Conservation (phyloP, 2,797 vertebrate species). For the Acanthurus leucopareius region DNA sequence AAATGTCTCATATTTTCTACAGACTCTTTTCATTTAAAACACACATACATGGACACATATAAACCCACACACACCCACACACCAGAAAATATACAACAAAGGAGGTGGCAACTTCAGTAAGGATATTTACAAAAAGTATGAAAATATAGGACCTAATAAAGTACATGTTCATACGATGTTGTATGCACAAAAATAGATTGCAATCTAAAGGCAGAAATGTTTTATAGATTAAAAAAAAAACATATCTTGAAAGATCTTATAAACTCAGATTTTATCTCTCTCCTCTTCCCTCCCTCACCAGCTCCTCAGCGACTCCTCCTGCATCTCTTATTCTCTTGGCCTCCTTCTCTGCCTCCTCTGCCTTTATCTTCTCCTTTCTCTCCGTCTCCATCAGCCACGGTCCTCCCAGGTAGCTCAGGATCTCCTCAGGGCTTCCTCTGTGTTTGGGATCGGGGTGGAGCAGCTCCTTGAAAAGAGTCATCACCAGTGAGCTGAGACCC, state of each 20-base stretch:
- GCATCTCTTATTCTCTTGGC: conserved; percentile 77
- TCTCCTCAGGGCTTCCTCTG: conserved; percentile 87
- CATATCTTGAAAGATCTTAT: background rate
- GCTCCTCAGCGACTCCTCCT: conserved; percentile 74
- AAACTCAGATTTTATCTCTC: conserved; percentile 75
- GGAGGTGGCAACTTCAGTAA: conserved; percentile 16
- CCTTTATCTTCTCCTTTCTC: conserved; percentile 68
- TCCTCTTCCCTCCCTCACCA: conserved; percentile 79
- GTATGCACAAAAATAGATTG: conserved; percentile 36
- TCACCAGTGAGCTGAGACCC: conserved; percentile 85
- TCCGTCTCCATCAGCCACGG: conserved; percentile 85
- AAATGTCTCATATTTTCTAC: conserved; percentile 18
- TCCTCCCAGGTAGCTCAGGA: conserved; percentile 87
- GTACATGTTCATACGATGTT: conserved; percentile 9
- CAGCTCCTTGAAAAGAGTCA: conserved; percentile 89
- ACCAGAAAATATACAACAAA: conserved; percentile 49
- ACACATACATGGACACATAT: conserved; percentile 22
- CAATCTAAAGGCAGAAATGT: background rate
- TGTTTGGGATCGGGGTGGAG: conserved; percentile 87
- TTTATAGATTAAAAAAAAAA: conserved; percentile 7
- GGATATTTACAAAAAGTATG: conserved; percentile 63
- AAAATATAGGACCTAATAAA: conserved; percentile 57
- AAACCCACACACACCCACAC: conserved; percentile 36
- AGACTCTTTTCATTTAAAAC: conserved; percentile 5
- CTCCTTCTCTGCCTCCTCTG: conserved; percentile 78